Percentiles rank a stretch among this genome's conserved stretches.
These are phyloP conservation scores for Leptestheria dahalacensis DNA, from an alignment of 1,140 invertebrate genomes.

Conservation along the genomic window DNA sequence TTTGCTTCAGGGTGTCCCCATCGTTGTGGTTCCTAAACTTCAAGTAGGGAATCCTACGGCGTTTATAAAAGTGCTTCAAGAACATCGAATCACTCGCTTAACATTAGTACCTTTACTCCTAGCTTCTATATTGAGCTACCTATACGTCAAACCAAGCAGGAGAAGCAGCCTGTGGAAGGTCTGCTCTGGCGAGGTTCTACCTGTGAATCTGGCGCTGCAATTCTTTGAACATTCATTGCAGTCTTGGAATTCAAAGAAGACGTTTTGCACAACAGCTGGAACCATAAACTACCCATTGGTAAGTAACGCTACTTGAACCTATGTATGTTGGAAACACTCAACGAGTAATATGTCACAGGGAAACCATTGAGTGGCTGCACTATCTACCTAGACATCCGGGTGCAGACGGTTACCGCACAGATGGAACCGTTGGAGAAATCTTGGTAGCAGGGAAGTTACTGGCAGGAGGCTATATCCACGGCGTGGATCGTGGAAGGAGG, in stretches of 20 bases:
- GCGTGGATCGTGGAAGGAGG: not conserved
- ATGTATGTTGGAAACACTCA: not conserved
- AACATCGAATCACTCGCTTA: conserved; percentile 56
- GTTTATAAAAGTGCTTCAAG: conserved; percentile 46
- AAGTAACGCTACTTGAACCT: conserved; percentile 20
- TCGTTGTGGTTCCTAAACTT: conserved; percentile 54
- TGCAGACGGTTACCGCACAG: conserved; percentile 44
- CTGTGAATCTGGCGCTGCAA: conserved; percentile 43
- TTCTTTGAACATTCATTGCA: conserved; percentile 54
- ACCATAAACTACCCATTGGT: conserved; percentile 63
- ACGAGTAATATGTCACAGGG: conserved; percentile 30
- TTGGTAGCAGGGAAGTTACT: conserved; percentile 61
- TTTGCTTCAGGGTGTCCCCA: conserved; percentile 44
- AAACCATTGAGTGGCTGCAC: conserved; percentile 56
- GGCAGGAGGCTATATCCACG: conserved; percentile 52
- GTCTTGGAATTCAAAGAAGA: conserved; percentile 35
- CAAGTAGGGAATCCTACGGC: conserved; percentile 56
- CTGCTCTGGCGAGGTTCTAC: conserved; percentile 62
- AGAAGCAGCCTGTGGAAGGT: too few species aligned
- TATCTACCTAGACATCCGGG: conserved; percentile 55
- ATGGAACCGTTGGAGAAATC: conserved; percentile 58
- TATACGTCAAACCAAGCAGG: too few species aligned
- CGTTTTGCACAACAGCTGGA: conserved; percentile 33
- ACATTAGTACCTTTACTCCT: conserved; percentile 69
- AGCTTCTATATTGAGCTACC: too few species aligned